phyloP scores from a whole-genome alignment of 2,113 vertebrate species.

The Lepidothrix coronata region DNA sequence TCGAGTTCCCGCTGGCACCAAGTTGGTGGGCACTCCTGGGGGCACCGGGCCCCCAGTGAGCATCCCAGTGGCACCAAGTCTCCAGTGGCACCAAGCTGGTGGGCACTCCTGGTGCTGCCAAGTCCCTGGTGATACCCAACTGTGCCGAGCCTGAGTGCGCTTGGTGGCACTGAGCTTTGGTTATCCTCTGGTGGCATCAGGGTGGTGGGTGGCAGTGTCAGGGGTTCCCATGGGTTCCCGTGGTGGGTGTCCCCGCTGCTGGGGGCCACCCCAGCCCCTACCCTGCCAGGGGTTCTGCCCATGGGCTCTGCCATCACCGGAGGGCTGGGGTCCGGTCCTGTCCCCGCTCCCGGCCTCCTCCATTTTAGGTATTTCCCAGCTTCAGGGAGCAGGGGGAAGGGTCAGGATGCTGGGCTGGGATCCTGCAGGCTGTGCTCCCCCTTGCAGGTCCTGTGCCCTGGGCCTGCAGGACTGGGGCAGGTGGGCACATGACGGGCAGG shows the following conservation, averaged over 20 bases:
- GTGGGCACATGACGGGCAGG: rapidly evolving
- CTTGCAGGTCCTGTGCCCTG: background rate
- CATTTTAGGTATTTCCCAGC: slow-evolving; percentile 5
- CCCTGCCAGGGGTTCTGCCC: background rate
- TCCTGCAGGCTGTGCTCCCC: background rate
- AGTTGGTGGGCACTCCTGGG: background rate
- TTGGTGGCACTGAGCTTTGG: background rate
- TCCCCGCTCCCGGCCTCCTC: background rate
- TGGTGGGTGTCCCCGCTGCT: rapidly evolving
- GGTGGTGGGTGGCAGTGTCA: background rate
- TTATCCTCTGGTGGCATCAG: background rate
- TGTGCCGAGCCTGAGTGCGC: background rate
- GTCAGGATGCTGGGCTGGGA: background rate
- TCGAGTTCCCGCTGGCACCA: background rate
- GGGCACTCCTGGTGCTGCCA: background rate
- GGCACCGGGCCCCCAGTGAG: background rate
- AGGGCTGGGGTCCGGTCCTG: rapidly evolving
- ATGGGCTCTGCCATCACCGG: rapidly evolving
- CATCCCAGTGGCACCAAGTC: background rate
- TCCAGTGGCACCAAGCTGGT: background rate
- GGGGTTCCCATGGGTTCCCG: background rate
- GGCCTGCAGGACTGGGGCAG: background rate
- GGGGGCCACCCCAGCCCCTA: background rate
- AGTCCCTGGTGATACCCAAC: background rate
- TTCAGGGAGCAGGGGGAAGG: background rate